A percentile compares a stretch with the other conserved stretches of the same genome.
These are phyloP conservation scores for Probosciger aterrimus DNA, from an alignment of 2,113 vertebrate species.

Conservation along the genomic window DNA sequence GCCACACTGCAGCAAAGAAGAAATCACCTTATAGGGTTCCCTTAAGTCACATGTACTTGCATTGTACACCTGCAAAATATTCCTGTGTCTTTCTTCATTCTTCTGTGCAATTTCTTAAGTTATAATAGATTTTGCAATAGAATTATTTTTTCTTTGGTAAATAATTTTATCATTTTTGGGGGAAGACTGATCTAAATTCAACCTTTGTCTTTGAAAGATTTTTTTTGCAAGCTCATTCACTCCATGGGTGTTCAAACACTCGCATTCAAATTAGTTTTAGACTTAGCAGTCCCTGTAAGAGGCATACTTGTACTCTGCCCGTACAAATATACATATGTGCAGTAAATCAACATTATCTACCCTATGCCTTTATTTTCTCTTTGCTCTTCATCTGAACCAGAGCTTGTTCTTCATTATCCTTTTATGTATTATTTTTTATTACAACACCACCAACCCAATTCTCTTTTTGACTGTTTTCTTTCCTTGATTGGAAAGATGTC, in stretches of 20 bases:
- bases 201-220: not conserved
- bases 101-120: not conserved
- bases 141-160: not conserved
- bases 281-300: not conserved
- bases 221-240: not conserved
- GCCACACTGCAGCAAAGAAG: not conserved
- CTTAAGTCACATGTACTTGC: not conserved
- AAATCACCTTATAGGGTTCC: not conserved
- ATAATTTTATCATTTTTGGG: not conserved
- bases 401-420: not conserved
- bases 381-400: not conserved
- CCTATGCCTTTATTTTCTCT: not conserved
- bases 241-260: not conserved
- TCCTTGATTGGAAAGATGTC: not conserved
- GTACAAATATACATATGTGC: not conserved
- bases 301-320: not conserved
- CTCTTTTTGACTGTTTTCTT: not conserved
- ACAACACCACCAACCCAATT: not conserved
- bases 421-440: not conserved
- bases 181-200: not conserved
- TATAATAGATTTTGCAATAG: not conserved
- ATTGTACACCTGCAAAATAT: not conserved
- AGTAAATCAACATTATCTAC: not conserved
- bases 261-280: not conserved
- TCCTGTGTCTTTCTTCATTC: not conserved